Conservation (phyloP, 1,140 invertebrate species). For the Melipona quadrifasciata region DNA sequence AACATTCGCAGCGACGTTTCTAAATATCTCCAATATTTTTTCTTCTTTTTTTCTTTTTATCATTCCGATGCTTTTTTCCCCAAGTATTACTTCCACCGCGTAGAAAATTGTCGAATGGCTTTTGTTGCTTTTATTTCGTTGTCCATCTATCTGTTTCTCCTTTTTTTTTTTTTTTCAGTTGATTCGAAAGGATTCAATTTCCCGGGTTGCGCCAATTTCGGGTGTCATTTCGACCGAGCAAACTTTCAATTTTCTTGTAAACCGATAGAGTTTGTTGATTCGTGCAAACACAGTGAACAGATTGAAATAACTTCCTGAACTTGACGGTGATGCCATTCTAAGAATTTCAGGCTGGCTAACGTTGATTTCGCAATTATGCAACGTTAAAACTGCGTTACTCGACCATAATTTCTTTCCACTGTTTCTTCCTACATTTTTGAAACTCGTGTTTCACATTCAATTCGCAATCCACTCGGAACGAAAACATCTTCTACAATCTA, state of each 20-base stretch:
- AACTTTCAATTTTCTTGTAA: conserved; percentile 8
- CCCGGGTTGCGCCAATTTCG: not conserved
- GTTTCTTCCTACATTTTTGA: too few species aligned
- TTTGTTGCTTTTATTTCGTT: not conserved
- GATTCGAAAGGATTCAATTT: not conserved
- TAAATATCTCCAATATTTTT: not conserved
- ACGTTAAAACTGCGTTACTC: not conserved
- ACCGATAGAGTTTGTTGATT: not conserved
- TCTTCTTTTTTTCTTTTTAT: too few species aligned
- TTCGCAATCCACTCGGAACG: too few species aligned
- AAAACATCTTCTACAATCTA: too few species aligned
- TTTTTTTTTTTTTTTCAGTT: not conserved
- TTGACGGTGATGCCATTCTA: not conserved
- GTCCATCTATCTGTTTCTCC: too few species aligned
- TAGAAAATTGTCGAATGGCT: not conserved
- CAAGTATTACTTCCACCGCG: too few species aligned
- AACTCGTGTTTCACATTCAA: too few species aligned
- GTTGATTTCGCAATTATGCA: conserved; percentile 34
- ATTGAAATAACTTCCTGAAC: too few species aligned
- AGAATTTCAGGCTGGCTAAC: not conserved
- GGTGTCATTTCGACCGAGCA: not conserved
- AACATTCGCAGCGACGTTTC: not conserved
- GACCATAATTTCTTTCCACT: not conserved
- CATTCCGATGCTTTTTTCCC: too few species aligned
- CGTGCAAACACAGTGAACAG: not conserved